Conservation (phyloP, 2,888 invertebrate genomes). For the Dasysyrphus tricinctus region DNA sequence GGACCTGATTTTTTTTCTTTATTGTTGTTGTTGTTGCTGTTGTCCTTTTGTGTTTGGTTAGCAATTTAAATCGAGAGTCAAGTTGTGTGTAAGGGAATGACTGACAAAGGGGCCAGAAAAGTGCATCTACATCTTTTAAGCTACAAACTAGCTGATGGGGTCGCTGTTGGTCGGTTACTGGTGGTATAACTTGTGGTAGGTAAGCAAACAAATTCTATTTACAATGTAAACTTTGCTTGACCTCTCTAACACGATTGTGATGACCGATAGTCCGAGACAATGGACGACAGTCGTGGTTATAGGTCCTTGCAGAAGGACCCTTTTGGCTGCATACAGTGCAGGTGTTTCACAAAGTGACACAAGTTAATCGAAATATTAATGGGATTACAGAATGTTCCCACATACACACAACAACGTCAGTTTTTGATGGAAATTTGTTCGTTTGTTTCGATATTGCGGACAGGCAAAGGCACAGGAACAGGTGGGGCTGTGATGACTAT, state of each 20-base stretch:
- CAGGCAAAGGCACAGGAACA: background rate
- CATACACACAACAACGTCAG: slow-evolving; percentile 14
- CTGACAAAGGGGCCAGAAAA: background rate
- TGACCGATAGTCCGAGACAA: slow-evolving; percentile 56
- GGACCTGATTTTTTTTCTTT: background rate
- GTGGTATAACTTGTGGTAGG: background rate
- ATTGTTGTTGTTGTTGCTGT: background rate
- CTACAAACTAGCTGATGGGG: background rate
- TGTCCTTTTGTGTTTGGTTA: slow-evolving; percentile 39
- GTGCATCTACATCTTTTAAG: slow-evolving; percentile 1
- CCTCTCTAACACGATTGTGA: slow-evolving; percentile 41
- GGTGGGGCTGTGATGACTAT: background rate
- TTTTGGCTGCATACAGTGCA: slow-evolving; percentile 5
- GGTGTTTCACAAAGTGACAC: slow-evolving; percentile 73
- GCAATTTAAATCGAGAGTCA: slow-evolving; percentile 43
- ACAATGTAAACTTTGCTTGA: slow-evolving; percentile 53
- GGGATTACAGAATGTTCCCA: slow-evolving; percentile 51
- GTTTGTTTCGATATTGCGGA: slow-evolving; percentile 9
- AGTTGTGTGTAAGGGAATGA: background rate
- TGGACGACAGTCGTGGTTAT: slow-evolving; percentile 38
- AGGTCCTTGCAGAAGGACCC: slow-evolving; percentile 12
- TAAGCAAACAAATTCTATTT: slow-evolving; percentile 33
- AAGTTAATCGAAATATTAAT: slow-evolving; percentile 77
- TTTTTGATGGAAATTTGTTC: slow-evolving; percentile 54
- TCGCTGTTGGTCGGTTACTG: background rate